Conservation (phyloP, 2,888 invertebrate species). For the Platycheirus rosarum region DNA sequence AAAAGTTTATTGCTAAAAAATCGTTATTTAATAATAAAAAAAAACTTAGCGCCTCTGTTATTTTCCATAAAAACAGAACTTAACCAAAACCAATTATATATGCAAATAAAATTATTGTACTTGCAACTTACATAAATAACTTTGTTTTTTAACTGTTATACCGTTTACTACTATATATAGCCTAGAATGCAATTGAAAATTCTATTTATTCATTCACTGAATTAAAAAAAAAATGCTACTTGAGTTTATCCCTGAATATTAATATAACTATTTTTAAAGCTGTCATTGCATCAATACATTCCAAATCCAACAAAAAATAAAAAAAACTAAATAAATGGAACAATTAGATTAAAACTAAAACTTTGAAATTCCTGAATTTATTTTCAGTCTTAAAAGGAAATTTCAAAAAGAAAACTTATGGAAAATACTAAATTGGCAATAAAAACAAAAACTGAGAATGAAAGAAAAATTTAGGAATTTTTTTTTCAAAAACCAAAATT, state of each 20-base stretch:
- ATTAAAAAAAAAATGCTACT: conserved; percentile 44
- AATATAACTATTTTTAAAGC: conserved; percentile 45
- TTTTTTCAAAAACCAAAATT: conserved; percentile 26
- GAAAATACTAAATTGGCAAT: conserved; percentile 41
- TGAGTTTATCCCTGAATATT: conserved; percentile 54
- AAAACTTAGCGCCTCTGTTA: conserved; percentile 59
- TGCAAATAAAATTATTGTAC: conserved; percentile 59
- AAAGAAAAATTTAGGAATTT: conserved; percentile 57
- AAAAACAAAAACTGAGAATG: conserved; percentile 11
- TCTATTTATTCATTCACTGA: conserved; percentile 46
- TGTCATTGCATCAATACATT: conserved; percentile 66
- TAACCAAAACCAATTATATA: conserved; percentile 49
- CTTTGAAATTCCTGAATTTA: conserved; percentile 9
- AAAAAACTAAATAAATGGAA: conserved; percentile 8
- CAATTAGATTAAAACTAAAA: conserved; percentile 4
- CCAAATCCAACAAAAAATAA: conserved; percentile 47
- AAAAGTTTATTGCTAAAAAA: conserved; percentile 54
- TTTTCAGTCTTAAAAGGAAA: background rate
- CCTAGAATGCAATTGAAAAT: conserved; percentile 66
- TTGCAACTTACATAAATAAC: conserved; percentile 43
- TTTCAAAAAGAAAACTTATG: conserved; percentile 9
- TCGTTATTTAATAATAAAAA: conserved; percentile 41
- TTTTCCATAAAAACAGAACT: conserved; percentile 51
- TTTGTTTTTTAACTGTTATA: conserved; percentile 39
- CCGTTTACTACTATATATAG: conserved; percentile 48